Base-by-base conservation (phyloP, 2,113 vertebrate genomes). In the Datnioides undecimradiatus region DNA sequence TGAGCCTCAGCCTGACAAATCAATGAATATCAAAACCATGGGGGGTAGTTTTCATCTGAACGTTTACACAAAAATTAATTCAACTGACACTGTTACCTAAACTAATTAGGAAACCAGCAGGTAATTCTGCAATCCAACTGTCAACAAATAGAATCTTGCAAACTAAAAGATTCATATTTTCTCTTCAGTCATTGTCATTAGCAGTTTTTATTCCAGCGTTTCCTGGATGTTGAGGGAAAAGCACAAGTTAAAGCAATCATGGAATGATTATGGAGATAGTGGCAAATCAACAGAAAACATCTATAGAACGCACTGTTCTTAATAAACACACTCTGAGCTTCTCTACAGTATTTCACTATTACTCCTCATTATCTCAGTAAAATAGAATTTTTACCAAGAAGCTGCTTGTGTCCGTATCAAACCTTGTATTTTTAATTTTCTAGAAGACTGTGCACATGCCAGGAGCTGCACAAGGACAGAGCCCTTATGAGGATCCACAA, bases 101-200 rank as follows among this genome's bases (percentile, higher is more conserved):
- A 55, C 48, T 77, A 51, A 83, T 83, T 62, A 79, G 23, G 8
- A 31, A 73, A 27, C 19, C 48, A 65, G 49, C 6, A 0, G 64
- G 54, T 68, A 3, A 64, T 59, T 46, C 19, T n/a, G n/a, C 40
- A 73, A 8, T 31, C 23, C 23, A 4, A 19, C 41, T 60, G 16
- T 41, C 34, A 66, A 40, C 27, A 79, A 36, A 69, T 55, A 54
- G 48, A 49, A 63, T 25, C 54, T 25, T n/a, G n/a, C 34, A 31
- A 36, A n/a, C 36, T 43, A 16, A 62, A 59, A 59, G 17, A 36
- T 41, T 25, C 11, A 27, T 4, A 45, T 27, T 49, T 75, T 49
- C 33, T 63, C 16, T 19, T 10, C 64, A 31, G 46, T 10, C n/a
- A 6, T 36, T 40, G 27, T n/a, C 5, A 69, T 43, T 21, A 29